Base-by-base conservation (phyloP, 2,797 vertebrate species). In the Chloroceryle amazona region DNA sequence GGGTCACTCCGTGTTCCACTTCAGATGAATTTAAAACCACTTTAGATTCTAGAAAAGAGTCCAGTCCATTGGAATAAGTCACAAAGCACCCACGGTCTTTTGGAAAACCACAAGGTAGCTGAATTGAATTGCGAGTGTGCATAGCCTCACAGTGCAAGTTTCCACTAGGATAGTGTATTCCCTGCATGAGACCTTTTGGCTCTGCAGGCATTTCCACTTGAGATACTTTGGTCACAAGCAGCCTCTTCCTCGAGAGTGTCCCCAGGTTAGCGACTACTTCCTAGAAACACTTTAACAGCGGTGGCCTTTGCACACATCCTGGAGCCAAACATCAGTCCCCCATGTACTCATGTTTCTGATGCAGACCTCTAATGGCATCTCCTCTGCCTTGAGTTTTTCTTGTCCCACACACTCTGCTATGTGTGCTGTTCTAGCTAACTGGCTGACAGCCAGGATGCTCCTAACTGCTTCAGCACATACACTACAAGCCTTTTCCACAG, bases 151-250 rank as follows among this genome's bases (percentile, higher is more conserved):
- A 1, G 49, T 47, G 12, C n/a, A 87, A 70, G 52, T 28, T 84
- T 78, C 63, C 26, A 35, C 22, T 35, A 49, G 71, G 63, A 62
- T 2, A 86, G 46, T 1, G 1, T 72, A 55, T 60, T 85, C 28
- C 13, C 37, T 22, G 16, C 9, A 11, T 41, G 25, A 91, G 65
- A 74, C 46, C 47, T 76, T 89, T 66, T 67, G 80, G 33, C 63
- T 88, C 55, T 88, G 60, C 62, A 63, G 55, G 58, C 73, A 81
- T 73, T 83, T 81, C 94, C 91, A 95, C 91, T 96, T 93, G 55
- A 94, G 90, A 90, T 96, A 94, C 79, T 94, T 73, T 57, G 66
- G 55, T 95, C 91, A 93, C 93, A 76, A 90, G 66, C 70, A 60
- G 11, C 10, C 35, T 65, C 35, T 90, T 91, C 55, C 54, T 61